Base-by-base conservation (phyloP, 2,888 invertebrate genomes). In the Sthenelais limicola region DNA sequence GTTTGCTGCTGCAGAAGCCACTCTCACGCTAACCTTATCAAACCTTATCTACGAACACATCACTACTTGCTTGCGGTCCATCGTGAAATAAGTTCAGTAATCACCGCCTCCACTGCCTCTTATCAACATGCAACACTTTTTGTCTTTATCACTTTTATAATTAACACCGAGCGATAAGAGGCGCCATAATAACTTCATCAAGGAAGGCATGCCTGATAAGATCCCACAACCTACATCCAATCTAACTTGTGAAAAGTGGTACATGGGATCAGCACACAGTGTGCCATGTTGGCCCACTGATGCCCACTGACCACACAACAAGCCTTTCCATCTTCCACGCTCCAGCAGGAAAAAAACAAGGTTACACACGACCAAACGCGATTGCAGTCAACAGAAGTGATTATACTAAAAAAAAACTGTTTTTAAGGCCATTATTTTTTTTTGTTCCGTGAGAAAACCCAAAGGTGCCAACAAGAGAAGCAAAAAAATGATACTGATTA, bases 61-160 rank as follows among this genome's bases (percentile, higher is more conserved):
- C 62, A 18, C 35, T 43, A 62, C 9, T 32, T 24, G 38, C 62
- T 24, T 4, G 18, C 56, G 24, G 62, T 38, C 62, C 62, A 24
- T 12, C 62, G n/a, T 9, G 38, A 62, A 62, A 62, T 43, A 62
- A 35, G 38, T 12, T n/a, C 21, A 4, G 38, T 62, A 62, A 62
- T 62, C 62, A 38, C 38, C 24, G 15, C 7, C 38, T 62, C 62
- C 62, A 62, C 38, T 38, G 43, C 24, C 24, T 62, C 24, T 38
- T 38, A 62, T 62, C 62, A 21, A 43, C 38, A 38, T 12, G 24
- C 62, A 62, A 18, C 62, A 62, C 21, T 62, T 38, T 38, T 62
- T 62, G 62, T 62, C 62, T 62, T 62, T 38, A 62, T 62, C 62
- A 62, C 38, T 62, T 62, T 62, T 62, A 62, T 62, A 62, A 62